Evolutionary conservation across 2,888 invertebrate species (phyloP).

Genomic region (Biston betularia): DNA sequence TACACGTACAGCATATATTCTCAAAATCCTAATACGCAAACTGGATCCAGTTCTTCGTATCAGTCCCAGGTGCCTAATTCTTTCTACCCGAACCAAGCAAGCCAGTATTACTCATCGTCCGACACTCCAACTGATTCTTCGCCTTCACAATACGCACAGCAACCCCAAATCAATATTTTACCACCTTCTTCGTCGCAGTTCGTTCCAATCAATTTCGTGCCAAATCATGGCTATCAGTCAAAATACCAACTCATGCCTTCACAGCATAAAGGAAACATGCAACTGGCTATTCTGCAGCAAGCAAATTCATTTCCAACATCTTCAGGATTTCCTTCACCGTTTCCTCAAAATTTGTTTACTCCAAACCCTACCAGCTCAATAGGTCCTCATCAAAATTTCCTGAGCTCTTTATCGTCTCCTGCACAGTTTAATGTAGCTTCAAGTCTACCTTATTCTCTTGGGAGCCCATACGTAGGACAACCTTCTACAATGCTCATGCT

Average conservation of each 20-base stretch:
- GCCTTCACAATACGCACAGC: conserved; percentile 50
- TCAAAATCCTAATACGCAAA: conserved; percentile 63
- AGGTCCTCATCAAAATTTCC: conserved; percentile 55
- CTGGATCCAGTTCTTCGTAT: conserved; percentile 57
- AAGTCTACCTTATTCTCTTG: conserved; percentile 61
- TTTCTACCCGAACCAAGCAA: conserved; percentile 75
- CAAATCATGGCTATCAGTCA: conserved; percentile 75
- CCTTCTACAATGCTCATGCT: conserved; percentile 72
- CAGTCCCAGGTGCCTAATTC: conserved; percentile 71
- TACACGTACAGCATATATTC: conserved; percentile 76
- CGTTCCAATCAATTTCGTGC: conserved; percentile 73
- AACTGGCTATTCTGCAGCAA: conserved; percentile 71
- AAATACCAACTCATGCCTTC: conserved; percentile 77
- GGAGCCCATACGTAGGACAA: conserved; percentile 67
- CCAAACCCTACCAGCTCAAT: conserved; percentile 56
- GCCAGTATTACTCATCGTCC: conserved; percentile 67
- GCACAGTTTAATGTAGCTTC: conserved; percentile 64
- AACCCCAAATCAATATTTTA: conserved; percentile 62
- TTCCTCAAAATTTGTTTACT: conserved; percentile 64
- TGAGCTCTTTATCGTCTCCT: conserved; percentile 55
- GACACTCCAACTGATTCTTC: conserved; percentile 58
- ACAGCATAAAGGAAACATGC: conserved; percentile 70
- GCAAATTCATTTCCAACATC: conserved; percentile 57
- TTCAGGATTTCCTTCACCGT: conserved; percentile 46
- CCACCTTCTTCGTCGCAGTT: conserved; percentile 69